These are phyloP conservation scores for Hystrix brachyura DNA, from an alignment of 2,113 vertebrate species.

Conservation along the genomic window DNA sequence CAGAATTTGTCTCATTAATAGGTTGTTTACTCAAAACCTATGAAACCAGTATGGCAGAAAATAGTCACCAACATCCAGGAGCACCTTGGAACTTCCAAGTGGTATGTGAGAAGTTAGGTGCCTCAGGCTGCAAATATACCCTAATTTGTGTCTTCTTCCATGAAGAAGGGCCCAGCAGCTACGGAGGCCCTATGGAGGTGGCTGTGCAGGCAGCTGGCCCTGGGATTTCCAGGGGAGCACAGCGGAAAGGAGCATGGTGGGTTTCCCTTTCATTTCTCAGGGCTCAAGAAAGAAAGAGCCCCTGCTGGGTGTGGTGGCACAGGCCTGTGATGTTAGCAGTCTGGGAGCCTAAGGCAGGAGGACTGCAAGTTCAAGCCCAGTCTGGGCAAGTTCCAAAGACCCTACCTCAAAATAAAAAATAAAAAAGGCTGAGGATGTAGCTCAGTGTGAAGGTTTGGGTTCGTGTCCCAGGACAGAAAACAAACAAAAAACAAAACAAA, in stretches of 20 bases:
- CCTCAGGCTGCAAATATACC: neutral
- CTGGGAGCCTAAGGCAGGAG: neutral
- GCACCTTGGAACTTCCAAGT: neutral
- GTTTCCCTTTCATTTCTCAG: neutral
- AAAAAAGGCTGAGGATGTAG: neutral
- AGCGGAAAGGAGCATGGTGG: neutral
- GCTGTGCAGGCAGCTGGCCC: fast-evolving
- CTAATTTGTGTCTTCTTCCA: neutral
- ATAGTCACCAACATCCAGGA: neutral
- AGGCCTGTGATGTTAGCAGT: neutral
- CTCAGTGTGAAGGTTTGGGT: neutral
- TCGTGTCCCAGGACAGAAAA: neutral
- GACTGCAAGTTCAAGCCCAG: neutral
- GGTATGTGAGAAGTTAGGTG: too few relatives aligned
- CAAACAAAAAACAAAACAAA: neutral
- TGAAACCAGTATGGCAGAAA: neutral
- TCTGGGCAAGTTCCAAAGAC: neutral
- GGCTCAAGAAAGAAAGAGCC: neutral
- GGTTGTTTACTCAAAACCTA: neutral
- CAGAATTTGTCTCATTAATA: neutral
- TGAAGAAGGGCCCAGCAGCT: neutral
- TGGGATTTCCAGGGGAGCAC: neutral
- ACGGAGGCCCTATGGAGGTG: fast-evolving
- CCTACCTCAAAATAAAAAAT: neutral
- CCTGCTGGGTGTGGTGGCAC: neutral